Percentiles rank a stretch among this genome's conserved stretches.
Conservation (phyloP, 2,113 vertebrate genomes). For the Asarcornis scutulata region DNA sequence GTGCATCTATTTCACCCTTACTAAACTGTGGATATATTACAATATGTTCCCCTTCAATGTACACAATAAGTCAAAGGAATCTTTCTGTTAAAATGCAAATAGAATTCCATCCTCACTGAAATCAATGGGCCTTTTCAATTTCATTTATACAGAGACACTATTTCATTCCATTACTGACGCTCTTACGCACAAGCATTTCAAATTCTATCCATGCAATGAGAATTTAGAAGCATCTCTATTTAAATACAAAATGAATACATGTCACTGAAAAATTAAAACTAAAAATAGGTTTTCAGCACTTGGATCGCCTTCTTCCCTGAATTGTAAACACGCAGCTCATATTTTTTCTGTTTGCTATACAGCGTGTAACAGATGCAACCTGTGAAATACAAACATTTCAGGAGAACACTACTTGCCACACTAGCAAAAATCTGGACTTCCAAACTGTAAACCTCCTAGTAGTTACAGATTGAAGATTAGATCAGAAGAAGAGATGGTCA, state of each 20-base stretch:
- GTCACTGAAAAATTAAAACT: neutral
- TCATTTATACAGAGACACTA: neutral
- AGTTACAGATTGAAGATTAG: neutral
- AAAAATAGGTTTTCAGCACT: neutral
- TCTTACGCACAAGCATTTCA: neutral
- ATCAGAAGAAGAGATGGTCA: neutral
- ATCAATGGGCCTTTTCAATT: neutral
- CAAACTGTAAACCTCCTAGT: neutral
- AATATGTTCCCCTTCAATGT: neutral
- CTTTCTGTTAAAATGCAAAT: neutral
- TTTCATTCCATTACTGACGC: neutral
- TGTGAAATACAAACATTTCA: neutral
- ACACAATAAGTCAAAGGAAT: neutral
- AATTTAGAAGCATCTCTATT: neutral
- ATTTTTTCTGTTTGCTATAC: neutral
- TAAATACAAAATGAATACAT: neutral
- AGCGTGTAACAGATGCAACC: neutral
- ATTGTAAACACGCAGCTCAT: neutral
- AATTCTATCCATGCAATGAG: neutral
- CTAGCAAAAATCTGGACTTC: neutral
- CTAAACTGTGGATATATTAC: neutral
- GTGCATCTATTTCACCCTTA: neutral
- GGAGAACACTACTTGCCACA: neutral
- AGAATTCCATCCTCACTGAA: neutral
- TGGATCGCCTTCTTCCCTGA: neutral